Evolutionary conservation across 2,888 invertebrate species (phyloP), one percentile per base, ranked within the genome.

Genomic region (Esperia sulphurella): DNA sequence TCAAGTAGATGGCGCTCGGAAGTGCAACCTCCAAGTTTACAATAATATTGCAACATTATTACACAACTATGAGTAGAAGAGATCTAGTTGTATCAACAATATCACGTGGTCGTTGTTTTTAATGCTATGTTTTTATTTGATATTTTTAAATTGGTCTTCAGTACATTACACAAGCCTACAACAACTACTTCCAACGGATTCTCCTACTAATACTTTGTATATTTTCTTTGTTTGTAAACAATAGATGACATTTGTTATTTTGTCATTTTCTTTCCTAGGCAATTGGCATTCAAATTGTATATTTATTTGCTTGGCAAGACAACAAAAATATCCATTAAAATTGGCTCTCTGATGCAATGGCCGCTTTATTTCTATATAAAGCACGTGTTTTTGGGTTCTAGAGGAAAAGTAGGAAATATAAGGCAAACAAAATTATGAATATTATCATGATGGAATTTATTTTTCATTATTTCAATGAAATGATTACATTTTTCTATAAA

Each of bases 381-480:
- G n/a, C n/a, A n/a, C n/a, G n/a, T 21, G 21, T 21, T 21, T 21
- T 21, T 3, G 5, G 7, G 33, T 33, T 33, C 10, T 33, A 33
- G 33, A 4, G 33, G 33, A 10, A 33, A 33, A 21, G 21, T 21
- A 21, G 35, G n/a, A n/a, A 35, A 35, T 10, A n/a, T n/a, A 14
- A 39, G 13, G 39, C 54, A 68, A 81, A 78, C 66, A 64, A 76
- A 79, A 52, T 45, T 48, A 41, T 38, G 43, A 10, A 45, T 53
- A 45, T 53, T 47, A 76, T 78, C 71, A 73, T 76, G 81, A 81
- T 79, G 83, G 79, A 82, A 79, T 88, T 87, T 86, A 85, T 87
- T 79, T 40, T 75, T 81, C 79, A 80, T 70, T 77, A 80, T 70
- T 73, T 80, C 75, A 78, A 81, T 79, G 78, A 79, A 78, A 72